Conservation (phyloP, 2,113 vertebrate genomes). For the Grantiella picta region DNA sequence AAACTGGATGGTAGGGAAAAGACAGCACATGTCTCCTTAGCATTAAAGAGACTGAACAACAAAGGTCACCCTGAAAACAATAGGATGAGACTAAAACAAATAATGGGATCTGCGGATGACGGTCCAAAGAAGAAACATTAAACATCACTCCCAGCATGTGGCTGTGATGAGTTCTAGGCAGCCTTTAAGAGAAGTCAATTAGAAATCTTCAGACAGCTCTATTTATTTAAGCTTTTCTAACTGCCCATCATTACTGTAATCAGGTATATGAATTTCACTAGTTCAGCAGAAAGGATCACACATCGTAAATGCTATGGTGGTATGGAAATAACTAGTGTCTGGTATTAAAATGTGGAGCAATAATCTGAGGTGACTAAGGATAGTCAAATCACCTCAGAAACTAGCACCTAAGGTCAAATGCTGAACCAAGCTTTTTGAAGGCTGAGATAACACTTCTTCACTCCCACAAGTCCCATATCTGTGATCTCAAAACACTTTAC, state of each 20-base stretch:
- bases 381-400: slow-evolving; percentile 29
- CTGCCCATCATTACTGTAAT: neutral
- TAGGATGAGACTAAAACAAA: neutral
- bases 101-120: neutral
- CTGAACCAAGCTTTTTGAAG: slow-evolving; percentile 3
- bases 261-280: neutral
- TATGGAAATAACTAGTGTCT: slow-evolving; percentile 37
- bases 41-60: neutral
- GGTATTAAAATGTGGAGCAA: slow-evolving; percentile 46
- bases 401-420: neutral
- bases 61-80: neutral
- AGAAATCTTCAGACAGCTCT: neutral
- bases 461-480: neutral
- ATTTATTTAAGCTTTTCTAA: neutral
- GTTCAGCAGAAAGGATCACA: slow-evolving; percentile 24
- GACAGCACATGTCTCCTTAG: neutral
- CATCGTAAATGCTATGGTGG: neutral
- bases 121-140: neutral
- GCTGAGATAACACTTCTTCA: neutral
- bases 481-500: neutral
- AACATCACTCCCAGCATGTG: neutral
- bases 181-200: neutral
- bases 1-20: neutral
- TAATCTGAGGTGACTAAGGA: slow-evolving; percentile 1
- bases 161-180: neutral